Evolutionary conservation across 2,888 invertebrate genomes (phyloP).

Genomic region (Euclidia mi): DNA sequence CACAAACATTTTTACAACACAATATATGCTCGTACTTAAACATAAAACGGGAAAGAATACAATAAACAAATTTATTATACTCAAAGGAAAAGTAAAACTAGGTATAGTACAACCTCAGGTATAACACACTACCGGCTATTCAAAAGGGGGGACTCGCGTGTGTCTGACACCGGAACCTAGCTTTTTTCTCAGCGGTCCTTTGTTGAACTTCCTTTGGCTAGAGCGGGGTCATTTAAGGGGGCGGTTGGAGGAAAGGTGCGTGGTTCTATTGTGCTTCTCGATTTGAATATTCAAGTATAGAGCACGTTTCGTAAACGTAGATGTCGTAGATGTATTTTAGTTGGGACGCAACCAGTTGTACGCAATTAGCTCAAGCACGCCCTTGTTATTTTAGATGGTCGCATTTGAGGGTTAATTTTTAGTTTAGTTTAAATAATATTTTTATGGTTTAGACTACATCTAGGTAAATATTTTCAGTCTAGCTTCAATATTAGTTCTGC

Average conservation of each 20-base stretch:
- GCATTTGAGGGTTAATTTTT: conserved; percentile 32
- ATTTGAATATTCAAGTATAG: conserved; percentile 86
- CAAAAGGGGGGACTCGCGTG: conserved; percentile 68
- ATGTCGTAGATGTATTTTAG: conserved; percentile 57
- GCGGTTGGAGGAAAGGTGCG: conserved; percentile 35
- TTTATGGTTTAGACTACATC: not conserved
- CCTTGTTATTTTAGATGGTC: conserved; percentile 24
- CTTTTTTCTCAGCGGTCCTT: conserved; percentile 80
- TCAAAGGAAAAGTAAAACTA: conserved; percentile 47
- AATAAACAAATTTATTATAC: conserved; percentile 58
- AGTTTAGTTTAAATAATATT: conserved; percentile 5
- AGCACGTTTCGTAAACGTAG: conserved; percentile 74
- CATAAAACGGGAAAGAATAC: conserved; percentile 47
- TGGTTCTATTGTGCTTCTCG: conserved; percentile 73
- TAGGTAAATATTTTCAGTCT: not conserved
- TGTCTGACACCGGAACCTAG: conserved; percentile 82
- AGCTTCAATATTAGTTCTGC: not conserved
- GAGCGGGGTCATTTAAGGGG: conserved; percentile 60
- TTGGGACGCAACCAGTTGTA: conserved; percentile 32
- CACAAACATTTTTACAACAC: conserved; percentile 39
- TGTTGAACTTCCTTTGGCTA: conserved; percentile 79
- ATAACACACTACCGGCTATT: conserved; percentile 53
- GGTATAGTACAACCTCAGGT: conserved; percentile 49
- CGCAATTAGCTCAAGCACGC: conserved; percentile 52
- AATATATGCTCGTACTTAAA: conserved; percentile 40